Evolutionary conservation across 2,888 invertebrate genomes (phyloP), one percentile per base, ranked within the genome.

Genomic region (Anthrax anthrax): DNA sequence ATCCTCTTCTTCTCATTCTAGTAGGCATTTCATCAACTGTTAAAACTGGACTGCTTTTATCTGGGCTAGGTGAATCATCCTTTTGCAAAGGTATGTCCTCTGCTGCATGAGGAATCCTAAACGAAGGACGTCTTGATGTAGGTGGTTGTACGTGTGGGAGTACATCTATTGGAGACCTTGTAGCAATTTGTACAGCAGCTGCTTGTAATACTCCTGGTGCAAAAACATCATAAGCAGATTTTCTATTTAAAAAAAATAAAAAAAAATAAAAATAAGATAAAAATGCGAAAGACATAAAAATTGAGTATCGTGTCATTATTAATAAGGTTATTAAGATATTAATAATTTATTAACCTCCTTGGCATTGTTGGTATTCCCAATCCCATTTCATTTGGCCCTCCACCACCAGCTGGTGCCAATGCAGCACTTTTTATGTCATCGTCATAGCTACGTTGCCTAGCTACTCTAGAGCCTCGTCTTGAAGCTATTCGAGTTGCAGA

Each of bases 181-280:
- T 59, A 19, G 60, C 54, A 13, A 60, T 61, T 54, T 60, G 60
- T 17, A 64, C 60, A n/a, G 60, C 58, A 8, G 67, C 67, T 41
- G 65, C 58, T 34, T 69, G 73, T 41, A 76, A 65, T 37, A 69
- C 59, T 44, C 75, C 76, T 2, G 81, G 80, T 2, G 81, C 79
- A 57, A 84, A 86, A 14, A 89, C 84, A 59, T 88, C 88, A 58
- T 88, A 88, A 16, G 88, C 87, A 37, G 88, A 88, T 51, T 67
- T 67, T 51, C 67, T 66, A 47, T 29, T 19, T 38, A 40, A 18
- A 37, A 37, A 4, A 23, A 23, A 23, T 23, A 23, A 23, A 6
- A 23, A 44, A 10, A 44, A 43, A 17, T 10, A 38, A 13, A 19
- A 16, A 38, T n/a, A n/a, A n/a, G n/a, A n/a, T 8, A 18, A 39